Evolutionary conservation across 1,140 invertebrate genomes (phyloP).

Genomic region (Rhyzopertha dominica): DNA sequence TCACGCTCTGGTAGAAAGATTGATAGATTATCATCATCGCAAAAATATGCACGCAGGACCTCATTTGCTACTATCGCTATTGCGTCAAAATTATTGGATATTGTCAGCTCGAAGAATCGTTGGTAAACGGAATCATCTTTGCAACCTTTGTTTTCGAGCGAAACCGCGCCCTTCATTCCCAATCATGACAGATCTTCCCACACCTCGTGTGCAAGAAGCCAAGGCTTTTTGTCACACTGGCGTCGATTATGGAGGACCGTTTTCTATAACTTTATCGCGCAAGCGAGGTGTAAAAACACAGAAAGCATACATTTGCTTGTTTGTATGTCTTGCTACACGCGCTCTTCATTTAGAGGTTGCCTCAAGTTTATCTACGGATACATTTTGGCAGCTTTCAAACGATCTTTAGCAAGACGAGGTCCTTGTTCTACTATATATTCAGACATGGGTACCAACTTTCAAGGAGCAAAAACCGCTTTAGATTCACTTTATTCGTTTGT

Average conservation of each 20-base stretch:
- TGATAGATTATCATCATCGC: conserved; percentile 8
- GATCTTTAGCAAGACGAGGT: background rate
- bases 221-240: background rate
- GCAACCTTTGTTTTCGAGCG: conserved; percentile 13
- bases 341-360: background rate
- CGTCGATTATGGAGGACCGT: background rate
- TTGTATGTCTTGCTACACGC: background rate
- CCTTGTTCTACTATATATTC: too few species aligned
- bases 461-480: too few species aligned
- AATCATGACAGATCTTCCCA: conserved; percentile 19
- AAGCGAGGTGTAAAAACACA: too few species aligned
- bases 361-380: too few species aligned
- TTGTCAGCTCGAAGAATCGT: conserved; percentile 1
- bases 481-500: too few species aligned
- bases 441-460: too few species aligned
- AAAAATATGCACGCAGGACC: conserved; percentile 5
- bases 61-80: background rate
- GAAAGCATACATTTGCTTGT: background rate
- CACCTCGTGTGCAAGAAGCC: background rate
- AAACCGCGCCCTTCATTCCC: conserved; percentile 4
- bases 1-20: background rate
- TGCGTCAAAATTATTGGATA: conserved; percentile 2
- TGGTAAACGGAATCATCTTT: conserved; percentile 3
- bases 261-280: conserved; percentile 1
- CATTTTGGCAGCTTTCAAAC: background rate